Conservation (phyloP, 2,113 vertebrate genomes). For the Heterotilapia buettikoferi region DNA sequence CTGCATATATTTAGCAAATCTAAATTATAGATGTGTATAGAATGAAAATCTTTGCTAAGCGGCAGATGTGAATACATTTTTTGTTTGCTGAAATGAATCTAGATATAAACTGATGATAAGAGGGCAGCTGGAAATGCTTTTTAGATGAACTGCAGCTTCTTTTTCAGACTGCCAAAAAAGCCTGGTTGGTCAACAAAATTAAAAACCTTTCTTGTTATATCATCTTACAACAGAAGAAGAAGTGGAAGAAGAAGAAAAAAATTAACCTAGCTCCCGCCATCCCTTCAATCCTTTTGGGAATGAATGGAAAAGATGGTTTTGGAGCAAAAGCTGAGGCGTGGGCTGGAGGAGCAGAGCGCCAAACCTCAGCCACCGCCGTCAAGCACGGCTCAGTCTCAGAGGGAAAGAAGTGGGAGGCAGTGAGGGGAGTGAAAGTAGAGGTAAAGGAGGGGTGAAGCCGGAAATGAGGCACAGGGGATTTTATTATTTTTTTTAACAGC, state of each 20-base stretch:
- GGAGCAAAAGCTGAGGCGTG: constrained; percentile 54
- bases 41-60: background rate
- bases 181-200: constrained; percentile 2
- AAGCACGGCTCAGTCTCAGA: constrained; percentile 48
- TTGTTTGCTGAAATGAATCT: background rate
- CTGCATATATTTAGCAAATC: background rate
- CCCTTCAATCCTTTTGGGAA: constrained; percentile 3
- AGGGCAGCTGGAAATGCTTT: background rate
- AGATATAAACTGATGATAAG: background rate
- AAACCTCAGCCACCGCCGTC: constrained; percentile 58
- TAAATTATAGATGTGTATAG: background rate
- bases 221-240: background rate
- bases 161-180: background rate
- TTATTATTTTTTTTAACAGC: background rate
- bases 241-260: background rate
- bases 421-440: constrained; percentile 26
- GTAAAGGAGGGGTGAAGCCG: constrained; percentile 22
- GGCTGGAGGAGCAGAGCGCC: constrained; percentile 56
- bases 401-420: constrained; percentile 26
- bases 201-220: background rate
- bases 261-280: background rate
- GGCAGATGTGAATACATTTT: background rate
- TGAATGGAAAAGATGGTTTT: constrained; percentile 58
- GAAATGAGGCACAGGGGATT: constrained; percentile 60
- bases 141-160: background rate